A percentile compares a stretch with the other conserved stretches of the same genome.
These are phyloP conservation scores for Seira musarum DNA, from an alignment of 2,888 invertebrate species.

Conservation along the genomic window DNA sequence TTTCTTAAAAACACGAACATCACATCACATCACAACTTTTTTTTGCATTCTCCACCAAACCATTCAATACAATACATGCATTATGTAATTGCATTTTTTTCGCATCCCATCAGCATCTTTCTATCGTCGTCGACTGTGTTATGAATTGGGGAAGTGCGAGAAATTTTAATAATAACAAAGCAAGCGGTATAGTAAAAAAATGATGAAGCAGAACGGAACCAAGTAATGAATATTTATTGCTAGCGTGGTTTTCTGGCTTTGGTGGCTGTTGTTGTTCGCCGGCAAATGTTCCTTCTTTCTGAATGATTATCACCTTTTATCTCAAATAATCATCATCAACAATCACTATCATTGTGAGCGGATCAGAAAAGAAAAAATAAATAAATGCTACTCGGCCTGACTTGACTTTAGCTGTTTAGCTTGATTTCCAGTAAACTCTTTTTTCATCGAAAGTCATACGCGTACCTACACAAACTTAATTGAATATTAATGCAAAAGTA, in stretches of 20 bases:
- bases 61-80: slow-evolving; percentile 3
- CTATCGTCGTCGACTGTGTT: background rate
- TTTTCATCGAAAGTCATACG: background rate
- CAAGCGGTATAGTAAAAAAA: background rate
- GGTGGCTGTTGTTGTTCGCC: slow-evolving; percentile 6
- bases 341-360: slow-evolving; percentile 18
- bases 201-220: slow-evolving; percentile 42
- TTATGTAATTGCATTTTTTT: slow-evolving; percentile 27
- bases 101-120: background rate
- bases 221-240: slow-evolving; percentile 21
- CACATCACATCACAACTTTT: slow-evolving; percentile 16
- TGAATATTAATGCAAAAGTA: background rate
- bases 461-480: too few relatives aligned
- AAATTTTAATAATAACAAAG: slow-evolving; percentile 14
- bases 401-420: too few relatives aligned
- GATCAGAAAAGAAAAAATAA: too few relatives aligned
- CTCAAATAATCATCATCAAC: slow-evolving; percentile 29
- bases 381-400: background rate
- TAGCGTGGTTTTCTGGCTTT: background rate
- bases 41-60: slow-evolving; percentile 8
- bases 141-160: background rate
- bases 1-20: slow-evolving; percentile 43
- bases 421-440: slow-evolving; percentile 8
- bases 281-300: slow-evolving; percentile 21
- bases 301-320: slow-evolving; percentile 56